A percentile compares a stretch with the other conserved stretches of the same genome.
These are phyloP conservation scores for Gopherus flavomarginatus DNA, from an alignment of 2,113 vertebrate species.

Conservation along the genomic window DNA sequence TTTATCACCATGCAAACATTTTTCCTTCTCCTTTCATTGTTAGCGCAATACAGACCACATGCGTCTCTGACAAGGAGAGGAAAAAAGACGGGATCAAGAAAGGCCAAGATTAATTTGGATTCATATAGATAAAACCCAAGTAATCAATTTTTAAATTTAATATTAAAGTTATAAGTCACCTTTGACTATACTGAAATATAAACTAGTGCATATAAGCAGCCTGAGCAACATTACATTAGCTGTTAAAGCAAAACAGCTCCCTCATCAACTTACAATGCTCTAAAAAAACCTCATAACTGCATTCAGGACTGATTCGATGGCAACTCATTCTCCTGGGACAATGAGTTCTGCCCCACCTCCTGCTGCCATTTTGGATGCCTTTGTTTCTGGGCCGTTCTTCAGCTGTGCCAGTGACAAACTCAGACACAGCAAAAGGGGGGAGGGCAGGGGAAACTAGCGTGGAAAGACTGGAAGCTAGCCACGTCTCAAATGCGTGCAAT, in stretches of 20 bases:
- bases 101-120: constrained; percentile 76
- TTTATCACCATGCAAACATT: constrained; percentile 65
- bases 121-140: constrained; percentile 65
- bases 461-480: accelerated
- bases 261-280: constrained; percentile 80
- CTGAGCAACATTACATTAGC: constrained; percentile 77
- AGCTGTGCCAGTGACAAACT: not conserved
- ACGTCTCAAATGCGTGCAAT: not conserved
- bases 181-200: constrained; percentile 78
- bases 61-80: constrained; percentile 51
- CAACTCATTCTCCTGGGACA: constrained; percentile 70
- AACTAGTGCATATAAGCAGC: constrained; percentile 73
- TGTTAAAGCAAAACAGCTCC: constrained; percentile 72
- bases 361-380: constrained; percentile 55
- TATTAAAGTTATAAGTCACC: constrained; percentile 82
- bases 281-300: constrained; percentile 77
- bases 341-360: constrained; percentile 53
- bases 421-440: not conserved
- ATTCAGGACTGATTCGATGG: constrained; percentile 65
- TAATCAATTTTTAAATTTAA: constrained; percentile 79
- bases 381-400: not conserved
- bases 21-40: constrained; percentile 62
- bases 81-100: constrained; percentile 44
- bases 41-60: constrained; percentile 51
- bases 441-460: not conserved